phyloP scores from a whole-genome alignment of 1,140 invertebrate species.

The Aphelinus certus region DNA sequence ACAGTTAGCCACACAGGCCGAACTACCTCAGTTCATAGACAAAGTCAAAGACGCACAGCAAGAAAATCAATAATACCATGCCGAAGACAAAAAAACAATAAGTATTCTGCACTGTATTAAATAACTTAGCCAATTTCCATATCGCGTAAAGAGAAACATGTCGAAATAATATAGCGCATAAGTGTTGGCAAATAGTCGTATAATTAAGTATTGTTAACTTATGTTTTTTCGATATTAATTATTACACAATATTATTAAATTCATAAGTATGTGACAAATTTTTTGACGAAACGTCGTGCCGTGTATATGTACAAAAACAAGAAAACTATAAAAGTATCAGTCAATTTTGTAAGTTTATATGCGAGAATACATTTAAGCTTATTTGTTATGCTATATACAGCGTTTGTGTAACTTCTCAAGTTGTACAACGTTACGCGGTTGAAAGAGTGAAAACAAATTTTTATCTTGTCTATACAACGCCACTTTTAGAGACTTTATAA shows the following conservation, averaged over 20 bases:
- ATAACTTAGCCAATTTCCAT: constrained; percentile 55
- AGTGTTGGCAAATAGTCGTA: constrained; percentile 38
- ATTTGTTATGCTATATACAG: constrained; percentile 37
- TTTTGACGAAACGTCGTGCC: constrained; percentile 15
- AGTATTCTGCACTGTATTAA: constrained; percentile 53
- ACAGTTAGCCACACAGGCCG: constrained; percentile 65
- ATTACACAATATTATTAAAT: constrained; percentile 26
- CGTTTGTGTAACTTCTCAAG: constrained; percentile 26
- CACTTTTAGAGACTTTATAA: constrained; percentile 37
- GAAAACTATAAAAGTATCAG: constrained; percentile 18
- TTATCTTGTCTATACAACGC: constrained; percentile 34
- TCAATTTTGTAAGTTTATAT: constrained; percentile 40
- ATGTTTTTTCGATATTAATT: constrained; percentile 48
- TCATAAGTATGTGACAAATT: constrained; percentile 23
- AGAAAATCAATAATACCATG: constrained; percentile 53
- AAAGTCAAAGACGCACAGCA: constrained; percentile 51
- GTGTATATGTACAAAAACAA: constrained; percentile 28
- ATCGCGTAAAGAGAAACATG: constrained; percentile 39
- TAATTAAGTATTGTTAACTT: constrained; percentile 53
- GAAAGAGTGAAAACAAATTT: constrained; percentile 34
- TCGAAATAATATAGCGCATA: constrained; percentile 22
- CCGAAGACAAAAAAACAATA: constrained; percentile 45
- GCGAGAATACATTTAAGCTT: constrained; percentile 33
- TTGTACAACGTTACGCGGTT: constrained; percentile 23
- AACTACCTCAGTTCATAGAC: constrained; percentile 59